A percentile compares a stretch with the other conserved stretches of the same genome.
Evolutionary conservation across 2,113 vertebrate genomes (phyloP).

Genomic region (Lagopus muta): DNA sequence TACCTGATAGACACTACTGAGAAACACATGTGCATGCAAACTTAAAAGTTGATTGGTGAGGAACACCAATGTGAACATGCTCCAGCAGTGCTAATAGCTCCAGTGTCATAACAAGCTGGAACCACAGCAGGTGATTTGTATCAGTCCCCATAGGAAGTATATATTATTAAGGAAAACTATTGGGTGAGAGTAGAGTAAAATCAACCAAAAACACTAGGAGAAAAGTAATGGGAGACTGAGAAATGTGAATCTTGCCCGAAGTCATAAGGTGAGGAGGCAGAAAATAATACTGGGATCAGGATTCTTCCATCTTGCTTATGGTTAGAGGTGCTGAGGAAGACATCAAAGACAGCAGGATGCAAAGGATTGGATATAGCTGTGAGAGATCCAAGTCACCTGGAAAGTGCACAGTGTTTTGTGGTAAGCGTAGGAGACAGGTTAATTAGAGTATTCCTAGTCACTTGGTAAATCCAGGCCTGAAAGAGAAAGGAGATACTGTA

Average conservation of each 20-base stretch:
- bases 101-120: neutral
- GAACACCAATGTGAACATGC: neutral
- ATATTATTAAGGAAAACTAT: neutral
- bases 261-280: neutral
- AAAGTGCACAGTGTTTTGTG: neutral
- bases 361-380: neutral
- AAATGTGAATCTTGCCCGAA: neutral
- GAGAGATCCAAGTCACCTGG: neutral
- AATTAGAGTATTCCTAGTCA: neutral
- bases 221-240: neutral
- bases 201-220: rapidly evolving
- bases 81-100: neutral
- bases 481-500: neutral
- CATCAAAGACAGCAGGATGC: neutral
- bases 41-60: neutral
- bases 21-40: neutral
- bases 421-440: neutral
- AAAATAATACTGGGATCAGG: rapidly evolving
- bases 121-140: neutral
- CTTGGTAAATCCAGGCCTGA: neutral
- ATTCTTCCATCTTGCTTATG: neutral
- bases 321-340: neutral
- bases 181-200: neutral
- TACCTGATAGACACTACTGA: neutral
- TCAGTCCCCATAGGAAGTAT: rapidly evolving